Evolutionary conservation across 2,888 invertebrate species (phyloP).

Genomic region (Epinotia brunnichana): DNA sequence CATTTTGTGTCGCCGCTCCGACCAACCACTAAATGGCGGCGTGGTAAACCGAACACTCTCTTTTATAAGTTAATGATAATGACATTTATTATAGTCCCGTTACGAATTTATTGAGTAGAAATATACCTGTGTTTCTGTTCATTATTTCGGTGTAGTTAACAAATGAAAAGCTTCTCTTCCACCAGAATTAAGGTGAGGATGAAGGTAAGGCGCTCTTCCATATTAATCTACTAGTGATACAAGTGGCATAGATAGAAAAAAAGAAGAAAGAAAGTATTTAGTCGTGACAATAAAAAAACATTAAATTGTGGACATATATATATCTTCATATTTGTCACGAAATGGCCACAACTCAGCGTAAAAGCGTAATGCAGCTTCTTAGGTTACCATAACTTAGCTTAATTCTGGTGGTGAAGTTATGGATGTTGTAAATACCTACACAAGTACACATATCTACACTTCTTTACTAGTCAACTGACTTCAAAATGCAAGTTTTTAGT

Average conservation of each 20-base stretch:
- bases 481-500: no score
- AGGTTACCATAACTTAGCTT: not conserved
- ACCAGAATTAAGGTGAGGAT: not conserved
- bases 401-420: not conserved
- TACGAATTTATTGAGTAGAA: not conserved
- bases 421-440: not conserved
- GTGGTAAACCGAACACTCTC: not conserved
- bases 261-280: no score
- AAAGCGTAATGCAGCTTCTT: no score
- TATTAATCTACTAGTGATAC: no score
- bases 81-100: not conserved
- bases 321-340: no score
- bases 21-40: conserved; percentile 5
- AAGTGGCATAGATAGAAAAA: no score
- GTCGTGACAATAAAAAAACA: no score
- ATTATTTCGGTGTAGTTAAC: not conserved
- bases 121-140: not conserved
- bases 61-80: conserved; percentile 8
- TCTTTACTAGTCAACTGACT: no score
- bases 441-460: not conserved
- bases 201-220: not conserved
- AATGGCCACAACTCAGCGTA: no score
- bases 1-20: not conserved
- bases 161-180: not conserved
- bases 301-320: no score